Conservation (phyloP, 1,140 invertebrate genomes). For the Doryteuthis pealeii region DNA sequence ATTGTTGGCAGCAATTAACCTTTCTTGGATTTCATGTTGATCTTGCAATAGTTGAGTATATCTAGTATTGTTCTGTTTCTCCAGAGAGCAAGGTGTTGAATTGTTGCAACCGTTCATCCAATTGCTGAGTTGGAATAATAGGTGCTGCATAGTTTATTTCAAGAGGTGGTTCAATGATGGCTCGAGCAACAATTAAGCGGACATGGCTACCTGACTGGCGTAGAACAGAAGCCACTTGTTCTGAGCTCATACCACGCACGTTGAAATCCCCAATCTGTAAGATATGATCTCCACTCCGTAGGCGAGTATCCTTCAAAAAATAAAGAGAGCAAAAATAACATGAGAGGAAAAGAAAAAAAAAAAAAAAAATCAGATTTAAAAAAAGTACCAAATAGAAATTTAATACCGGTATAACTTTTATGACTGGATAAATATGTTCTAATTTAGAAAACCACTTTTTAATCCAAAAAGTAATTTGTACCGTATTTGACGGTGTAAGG, state of each 20-base stretch:
- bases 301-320: constrained; percentile 71
- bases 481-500: too few species aligned
- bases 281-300: constrained; percentile 91
- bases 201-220: constrained; percentile 84
- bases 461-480: too few species aligned
- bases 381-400: too few species aligned
- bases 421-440: too few species aligned
- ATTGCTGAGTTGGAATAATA: constrained; percentile 53
- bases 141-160: constrained; percentile 42
- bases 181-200: constrained; percentile 83
- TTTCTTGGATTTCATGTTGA: not conserved
- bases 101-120: constrained; percentile 56
- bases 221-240: constrained; percentile 89
- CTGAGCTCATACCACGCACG: constrained; percentile 83
- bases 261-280: constrained; percentile 92
- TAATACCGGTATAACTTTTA: too few species aligned
- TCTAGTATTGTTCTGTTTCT: not conserved
- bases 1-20: not conserved
- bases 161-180: constrained; percentile 45
- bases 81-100: constrained; percentile 35
- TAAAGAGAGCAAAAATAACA: too few species aligned
- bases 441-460: too few species aligned
- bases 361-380: too few species aligned
- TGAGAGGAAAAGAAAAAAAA: too few species aligned
- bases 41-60: not conserved